Evolutionary conservation across 1,140 invertebrate species (phyloP), one percentile per base, ranked within the genome.

Genomic region (Patella vulgata): DNA sequence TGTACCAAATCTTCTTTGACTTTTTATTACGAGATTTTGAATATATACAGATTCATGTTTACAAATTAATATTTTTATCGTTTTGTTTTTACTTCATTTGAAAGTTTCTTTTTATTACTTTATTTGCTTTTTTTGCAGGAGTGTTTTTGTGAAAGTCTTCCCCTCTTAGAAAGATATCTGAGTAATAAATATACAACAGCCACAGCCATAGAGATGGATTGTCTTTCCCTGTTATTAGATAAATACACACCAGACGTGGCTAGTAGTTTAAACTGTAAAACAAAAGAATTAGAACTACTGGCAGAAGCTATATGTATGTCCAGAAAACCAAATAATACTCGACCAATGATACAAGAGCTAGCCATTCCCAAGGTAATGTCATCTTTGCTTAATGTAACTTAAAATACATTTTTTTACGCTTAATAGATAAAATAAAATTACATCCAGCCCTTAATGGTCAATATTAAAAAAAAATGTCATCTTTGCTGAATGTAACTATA

Each of bases 111-210:
- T n/a, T n/a, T n/a, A n/a, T n/a, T n/a, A n/a, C n/a, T n/a, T n/a
- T n/a, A n/a, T n/a, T n/a, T n/a, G n/a, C n/a, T 12, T 31, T 42
- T 42, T 42, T 53, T 67, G 11, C 44, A 71, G 69, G 62, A 65
- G 54, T 28, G 64, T 23, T 53, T 71, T 12, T n/a, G 44, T 12
- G 27, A 42, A 12, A 23, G 65, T 6, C 23, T 61, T n/a, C 65
- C 64, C 1, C 39, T 71, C 5, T 50, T 71, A 58, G 36, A 23
- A 1, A 31, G 48, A 19, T 30, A 64, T 5, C 21, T 71, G 21
- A 8, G 44, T 23, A 42, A 54, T n/a, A 9, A 48, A 1, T 3
- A 17, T 19, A 51, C 21, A 1, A 25, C 23, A 3, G 6, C 36
- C 8, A 27, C 50, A 4, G 19, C 27, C n/a, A 28, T 55, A 28